These are phyloP conservation scores for Rhea pennata DNA, from an alignment of 2,113 vertebrate genomes.

Conservation along the genomic window DNA sequence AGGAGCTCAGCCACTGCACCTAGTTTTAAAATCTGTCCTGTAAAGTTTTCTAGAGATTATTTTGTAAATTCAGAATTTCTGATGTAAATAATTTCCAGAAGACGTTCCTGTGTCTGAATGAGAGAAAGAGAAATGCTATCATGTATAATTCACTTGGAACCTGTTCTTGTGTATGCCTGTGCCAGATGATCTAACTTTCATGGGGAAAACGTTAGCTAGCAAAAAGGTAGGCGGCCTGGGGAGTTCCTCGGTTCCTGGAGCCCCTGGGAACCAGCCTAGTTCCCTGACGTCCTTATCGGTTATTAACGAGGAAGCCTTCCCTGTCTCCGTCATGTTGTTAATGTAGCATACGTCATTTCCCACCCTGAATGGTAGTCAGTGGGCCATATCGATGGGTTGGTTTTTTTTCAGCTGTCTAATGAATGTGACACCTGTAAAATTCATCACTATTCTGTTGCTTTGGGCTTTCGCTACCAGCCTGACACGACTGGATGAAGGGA, in stretches of 20 bases:
- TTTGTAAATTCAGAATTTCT: constrained; percentile 9
- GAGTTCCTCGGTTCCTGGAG: neutral
- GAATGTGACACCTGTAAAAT: neutral
- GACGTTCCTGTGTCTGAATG: neutral
- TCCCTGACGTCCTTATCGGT: neutral
- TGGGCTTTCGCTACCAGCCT: neutral
- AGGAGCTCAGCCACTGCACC: neutral
- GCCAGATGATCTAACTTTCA: neutral
- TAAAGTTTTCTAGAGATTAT: neutral
- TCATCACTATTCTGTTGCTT: neutral
- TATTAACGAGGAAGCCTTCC: constrained; percentile 5
- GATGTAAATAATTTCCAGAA: neutral
- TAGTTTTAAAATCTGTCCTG: neutral
- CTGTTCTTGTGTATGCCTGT: neutral
- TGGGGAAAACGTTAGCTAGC: neutral
- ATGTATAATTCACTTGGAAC: neutral
- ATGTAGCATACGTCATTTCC: neutral
- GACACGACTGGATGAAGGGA: neutral
- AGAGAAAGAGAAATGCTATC: neutral
- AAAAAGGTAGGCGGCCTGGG: neutral
- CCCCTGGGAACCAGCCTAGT: neutral
- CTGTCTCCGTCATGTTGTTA: neutral
- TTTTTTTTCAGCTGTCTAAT: neutral
- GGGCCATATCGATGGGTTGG: neutral
- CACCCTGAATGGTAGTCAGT: neutral